Evolutionary conservation across 2,888 invertebrate genomes (phyloP).

Genomic region (Eurois occulta): DNA sequence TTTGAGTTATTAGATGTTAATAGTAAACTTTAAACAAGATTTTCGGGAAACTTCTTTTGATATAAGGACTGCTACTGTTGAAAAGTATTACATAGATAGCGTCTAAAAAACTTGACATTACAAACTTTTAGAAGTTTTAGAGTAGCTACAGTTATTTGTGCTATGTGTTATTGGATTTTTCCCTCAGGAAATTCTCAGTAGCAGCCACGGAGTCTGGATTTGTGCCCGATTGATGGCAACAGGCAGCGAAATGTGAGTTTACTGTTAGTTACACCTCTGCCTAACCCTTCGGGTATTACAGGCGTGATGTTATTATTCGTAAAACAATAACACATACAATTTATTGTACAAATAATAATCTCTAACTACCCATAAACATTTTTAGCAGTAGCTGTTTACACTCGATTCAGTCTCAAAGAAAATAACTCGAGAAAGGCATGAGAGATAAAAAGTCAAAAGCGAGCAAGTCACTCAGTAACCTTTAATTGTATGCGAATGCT

Average conservation of each 20-base stretch:
- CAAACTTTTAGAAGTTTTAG: too few relatives aligned
- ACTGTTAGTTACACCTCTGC: too few relatives aligned
- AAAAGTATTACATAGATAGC: not conserved
- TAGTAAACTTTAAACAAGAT: not conserved
- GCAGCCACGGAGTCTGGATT: too few relatives aligned
- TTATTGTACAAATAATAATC: not conserved
- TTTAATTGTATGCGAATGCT: conserved; percentile 15
- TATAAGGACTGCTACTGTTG: not conserved
- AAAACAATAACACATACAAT: not conserved
- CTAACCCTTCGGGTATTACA: too few relatives aligned
- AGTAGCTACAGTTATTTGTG: too few relatives aligned
- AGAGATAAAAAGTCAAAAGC: not conserved
- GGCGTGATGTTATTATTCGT: too few relatives aligned
- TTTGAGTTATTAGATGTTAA: not conserved
- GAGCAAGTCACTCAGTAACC: not conserved
- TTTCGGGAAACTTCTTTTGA: not conserved
- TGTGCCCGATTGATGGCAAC: too few relatives aligned
- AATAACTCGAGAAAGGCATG: not conserved
- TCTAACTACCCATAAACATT: not conserved
- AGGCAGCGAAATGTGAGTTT: too few relatives aligned
- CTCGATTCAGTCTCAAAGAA: not conserved
- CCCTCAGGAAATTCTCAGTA: too few relatives aligned
- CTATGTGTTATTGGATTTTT: too few relatives aligned
- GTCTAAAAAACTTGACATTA: too few relatives aligned
- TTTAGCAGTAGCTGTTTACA: not conserved